phyloP scores from a whole-genome alignment of 2,797 vertebrate genomes.

The Buceros bicornis region DNA sequence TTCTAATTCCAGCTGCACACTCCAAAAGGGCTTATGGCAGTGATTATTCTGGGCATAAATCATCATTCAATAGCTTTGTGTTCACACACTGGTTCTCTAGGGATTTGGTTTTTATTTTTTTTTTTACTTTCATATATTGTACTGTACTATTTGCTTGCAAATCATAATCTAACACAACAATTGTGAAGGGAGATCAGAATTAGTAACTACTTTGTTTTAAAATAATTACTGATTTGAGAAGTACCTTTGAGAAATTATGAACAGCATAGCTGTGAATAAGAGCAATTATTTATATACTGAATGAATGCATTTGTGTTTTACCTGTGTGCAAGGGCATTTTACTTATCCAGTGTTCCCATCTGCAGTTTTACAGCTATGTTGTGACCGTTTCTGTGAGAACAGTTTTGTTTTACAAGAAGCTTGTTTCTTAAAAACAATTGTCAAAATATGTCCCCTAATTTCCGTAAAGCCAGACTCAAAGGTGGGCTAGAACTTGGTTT shows the following conservation, averaged over 20 bases:
- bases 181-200: neutral
- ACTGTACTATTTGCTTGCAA: neutral
- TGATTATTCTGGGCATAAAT: constrained; percentile 13
- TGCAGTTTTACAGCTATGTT: neutral
- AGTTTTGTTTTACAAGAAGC: neutral
- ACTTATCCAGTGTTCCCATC: neutral
- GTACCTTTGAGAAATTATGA: neutral
- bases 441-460: neutral
- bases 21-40: constrained; percentile 8
- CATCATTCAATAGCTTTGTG: neutral
- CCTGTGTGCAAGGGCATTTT: neutral
- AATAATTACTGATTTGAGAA: neutral
- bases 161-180: neutral
- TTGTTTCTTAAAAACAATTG: neutral
- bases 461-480: neutral
- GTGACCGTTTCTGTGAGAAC: neutral
- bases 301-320: neutral
- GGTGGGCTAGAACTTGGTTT: neutral
- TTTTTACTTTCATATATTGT: neutral
- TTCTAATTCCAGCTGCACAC: constrained; percentile 69
- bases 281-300: constrained; percentile 30
- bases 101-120: neutral
- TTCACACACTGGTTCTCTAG: neutral
- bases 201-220: constrained; percentile 12
- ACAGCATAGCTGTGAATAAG: neutral